Base-by-base conservation (phyloP, 2,888 invertebrate genomes). In the Allophyes oxyacanthae region DNA sequence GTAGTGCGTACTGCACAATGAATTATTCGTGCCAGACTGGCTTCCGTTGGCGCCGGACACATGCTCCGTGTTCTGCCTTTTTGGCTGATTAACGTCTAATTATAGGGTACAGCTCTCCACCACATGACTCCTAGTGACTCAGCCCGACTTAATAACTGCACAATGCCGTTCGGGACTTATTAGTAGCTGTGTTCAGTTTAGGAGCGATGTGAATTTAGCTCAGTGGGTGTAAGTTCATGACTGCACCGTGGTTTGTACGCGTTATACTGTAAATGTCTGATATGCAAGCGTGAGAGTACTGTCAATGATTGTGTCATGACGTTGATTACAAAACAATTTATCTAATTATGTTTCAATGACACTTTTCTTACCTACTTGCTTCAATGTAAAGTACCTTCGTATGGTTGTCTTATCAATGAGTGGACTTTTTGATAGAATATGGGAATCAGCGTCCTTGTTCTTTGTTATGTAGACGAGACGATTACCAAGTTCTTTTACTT, bases 21-120 rank as follows among this genome's bases (percentile, higher is more conserved):
- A 89, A 85, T 88, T 88, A 89, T 90, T 89, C 82, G 89, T 88
- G 90, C 88, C 87, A 89, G 88, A 84, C 85, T 78, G 82, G 84
- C 87, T 92, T 92, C 92, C 92, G 89, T 83, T 88, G 87, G 87
- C 88, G 88, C 87, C 88, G 86, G 87, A 86, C 87, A 88, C 80
- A 83, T 87, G 87, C 85, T 85, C 81, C 80, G 82, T 83, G 84
- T 83, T 84, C 85, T 83, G 86, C 87, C 89, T 90, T 92, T 89
- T 91, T 90, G 86, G 84, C 86, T 89, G 91, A 91, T 92, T 90
- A 91, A 89, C 84, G 84, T 92, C 91, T 92, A 92, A 92, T 92
- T 91, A 92, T 92, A 93, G 92, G 89, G 83, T 85, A 79, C 83
- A 83, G 83, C 84, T 88, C 87, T 86, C 81, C 81, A 82, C 72